phyloP scores from a whole-genome alignment of 1,140 invertebrate species.

The Aphidius gifuensis region DNA sequence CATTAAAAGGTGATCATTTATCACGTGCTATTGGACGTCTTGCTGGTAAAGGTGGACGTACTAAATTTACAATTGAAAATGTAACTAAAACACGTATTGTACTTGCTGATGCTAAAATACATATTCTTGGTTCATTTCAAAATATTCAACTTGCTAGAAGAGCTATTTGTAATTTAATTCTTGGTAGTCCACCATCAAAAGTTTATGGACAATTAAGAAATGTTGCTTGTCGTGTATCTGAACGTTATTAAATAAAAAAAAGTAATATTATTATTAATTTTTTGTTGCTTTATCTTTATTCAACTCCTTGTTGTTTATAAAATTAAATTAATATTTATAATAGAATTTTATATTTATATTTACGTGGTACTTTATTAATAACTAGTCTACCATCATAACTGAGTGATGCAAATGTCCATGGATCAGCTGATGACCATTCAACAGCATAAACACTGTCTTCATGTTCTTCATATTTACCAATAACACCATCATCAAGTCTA shows the following conservation, averaged over 20 bases:
- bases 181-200: slow-evolving; percentile 94
- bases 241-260: slow-evolving; percentile 67
- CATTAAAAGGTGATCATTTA: slow-evolving; percentile 92
- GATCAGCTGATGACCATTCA: slow-evolving; percentile 95
- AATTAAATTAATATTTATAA: slow-evolving; percentile 65
- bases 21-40: slow-evolving; percentile 93
- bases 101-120: slow-evolving; percentile 93
- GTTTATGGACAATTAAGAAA: slow-evolving; percentile 91
- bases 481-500: slow-evolving; percentile 74
- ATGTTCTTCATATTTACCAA: slow-evolving; percentile 91
- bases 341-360: slow-evolving; percentile 88
- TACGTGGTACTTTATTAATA: slow-evolving; percentile 86
- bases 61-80: slow-evolving; percentile 99
- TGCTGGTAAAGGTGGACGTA: slow-evolving; percentile 95
- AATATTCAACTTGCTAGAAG: slow-evolving; percentile 94
- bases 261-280: slow-evolving; percentile 9
- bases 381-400: slow-evolving; percentile 94
- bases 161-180: slow-evolving; percentile 96
- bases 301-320: no score
- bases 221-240: slow-evolving; percentile 75
- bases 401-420: slow-evolving; percentile 96
- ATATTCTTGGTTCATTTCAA: slow-evolving; percentile 96
- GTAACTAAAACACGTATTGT: slow-evolving; percentile 98
- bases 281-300: background rate
- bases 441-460: slow-evolving; percentile 97